These are phyloP conservation scores for Drosophila koepferae DNA, from an alignment of 2,888 invertebrate genomes.

Conservation along the genomic window DNA sequence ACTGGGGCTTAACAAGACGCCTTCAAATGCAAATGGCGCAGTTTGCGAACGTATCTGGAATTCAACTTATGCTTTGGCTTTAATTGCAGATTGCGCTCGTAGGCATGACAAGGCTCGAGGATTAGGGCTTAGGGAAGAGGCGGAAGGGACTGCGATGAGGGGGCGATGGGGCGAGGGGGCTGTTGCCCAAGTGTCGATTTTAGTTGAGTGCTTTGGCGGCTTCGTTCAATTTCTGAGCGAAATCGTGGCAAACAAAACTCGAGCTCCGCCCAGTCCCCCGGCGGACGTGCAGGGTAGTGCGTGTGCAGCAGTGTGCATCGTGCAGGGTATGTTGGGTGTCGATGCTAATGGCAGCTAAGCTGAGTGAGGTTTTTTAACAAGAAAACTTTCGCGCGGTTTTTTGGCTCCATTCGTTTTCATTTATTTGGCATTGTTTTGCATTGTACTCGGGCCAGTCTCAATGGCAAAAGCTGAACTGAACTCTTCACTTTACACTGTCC, in stretches of 20 bases:
- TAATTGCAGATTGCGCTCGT: slow-evolving; percentile 58
- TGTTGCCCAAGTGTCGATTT: slow-evolving; percentile 56
- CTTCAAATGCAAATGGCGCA: slow-evolving; percentile 60
- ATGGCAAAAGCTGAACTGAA: slow-evolving; percentile 15
- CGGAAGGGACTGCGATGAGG: not conserved
- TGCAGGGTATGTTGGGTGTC: not conserved
- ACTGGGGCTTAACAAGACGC: slow-evolving; percentile 53
- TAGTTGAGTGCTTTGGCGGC: slow-evolving; percentile 50
- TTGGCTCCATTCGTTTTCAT: slow-evolving; percentile 68
- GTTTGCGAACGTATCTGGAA: slow-evolving; percentile 25
- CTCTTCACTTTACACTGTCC: slow-evolving; percentile 5
- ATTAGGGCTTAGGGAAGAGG: not conserved
- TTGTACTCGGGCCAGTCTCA: slow-evolving; percentile 13
- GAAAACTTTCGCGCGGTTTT: slow-evolving; percentile 69
- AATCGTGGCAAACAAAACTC: slow-evolving; percentile 45
- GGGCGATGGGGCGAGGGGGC: not conserved
- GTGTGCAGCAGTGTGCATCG: not conserved
- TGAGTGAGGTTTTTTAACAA: slow-evolving; percentile 58
- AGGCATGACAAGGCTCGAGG: slow-evolving; percentile 1
- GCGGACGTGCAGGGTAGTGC: not conserved
- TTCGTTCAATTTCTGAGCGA: slow-evolving; percentile 46
- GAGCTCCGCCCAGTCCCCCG: not conserved
- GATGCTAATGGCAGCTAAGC: slow-evolving; percentile 29
- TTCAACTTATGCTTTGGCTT: slow-evolving; percentile 61
- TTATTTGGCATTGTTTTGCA: slow-evolving; percentile 61